Conservation (phyloP, 2,797 vertebrate species). For the Pipistrellus nathusii region DNA sequence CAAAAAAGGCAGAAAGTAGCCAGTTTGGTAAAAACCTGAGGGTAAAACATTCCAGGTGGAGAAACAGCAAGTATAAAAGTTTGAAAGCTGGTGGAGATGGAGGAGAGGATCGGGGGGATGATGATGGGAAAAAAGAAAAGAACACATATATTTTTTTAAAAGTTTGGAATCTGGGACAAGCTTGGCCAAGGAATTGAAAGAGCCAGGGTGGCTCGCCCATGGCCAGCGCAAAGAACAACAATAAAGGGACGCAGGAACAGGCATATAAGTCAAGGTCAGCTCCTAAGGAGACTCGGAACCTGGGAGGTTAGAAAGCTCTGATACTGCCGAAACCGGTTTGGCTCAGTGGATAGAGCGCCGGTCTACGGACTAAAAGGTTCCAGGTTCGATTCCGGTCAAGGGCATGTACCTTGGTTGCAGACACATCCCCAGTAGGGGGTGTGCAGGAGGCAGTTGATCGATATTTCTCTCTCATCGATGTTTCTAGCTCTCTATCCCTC, state of each 20-base stretch:
- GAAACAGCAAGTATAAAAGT: not conserved
- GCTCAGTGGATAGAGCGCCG: too few species aligned
- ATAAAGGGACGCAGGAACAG: not conserved
- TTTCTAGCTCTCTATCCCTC: too few species aligned
- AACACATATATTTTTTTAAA: not conserved
- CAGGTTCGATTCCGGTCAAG: too few species aligned
- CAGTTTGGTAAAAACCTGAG: not conserved
- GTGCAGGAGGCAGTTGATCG: too few species aligned
- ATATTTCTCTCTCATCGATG: too few species aligned
- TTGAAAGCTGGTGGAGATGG: not conserved
- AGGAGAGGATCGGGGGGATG: not conserved
- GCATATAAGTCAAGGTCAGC: not conserved
- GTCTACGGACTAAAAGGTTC: too few species aligned
- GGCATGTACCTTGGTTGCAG: too few species aligned
- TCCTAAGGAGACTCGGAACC: not conserved
- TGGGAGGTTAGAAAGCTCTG: too few species aligned
- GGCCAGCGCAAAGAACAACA: fast-evolving
- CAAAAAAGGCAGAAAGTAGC: not conserved
- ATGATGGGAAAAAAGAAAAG: not conserved
- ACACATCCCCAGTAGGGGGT: too few species aligned
- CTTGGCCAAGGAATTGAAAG: not conserved
- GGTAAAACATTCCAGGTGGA: not conserved
- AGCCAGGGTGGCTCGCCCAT: not conserved
- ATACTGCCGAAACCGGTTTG: too few species aligned
- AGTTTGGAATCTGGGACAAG: not conserved